phyloP scores from a whole-genome alignment of 2,113 vertebrate species.

The Zootoca vivipara region DNA sequence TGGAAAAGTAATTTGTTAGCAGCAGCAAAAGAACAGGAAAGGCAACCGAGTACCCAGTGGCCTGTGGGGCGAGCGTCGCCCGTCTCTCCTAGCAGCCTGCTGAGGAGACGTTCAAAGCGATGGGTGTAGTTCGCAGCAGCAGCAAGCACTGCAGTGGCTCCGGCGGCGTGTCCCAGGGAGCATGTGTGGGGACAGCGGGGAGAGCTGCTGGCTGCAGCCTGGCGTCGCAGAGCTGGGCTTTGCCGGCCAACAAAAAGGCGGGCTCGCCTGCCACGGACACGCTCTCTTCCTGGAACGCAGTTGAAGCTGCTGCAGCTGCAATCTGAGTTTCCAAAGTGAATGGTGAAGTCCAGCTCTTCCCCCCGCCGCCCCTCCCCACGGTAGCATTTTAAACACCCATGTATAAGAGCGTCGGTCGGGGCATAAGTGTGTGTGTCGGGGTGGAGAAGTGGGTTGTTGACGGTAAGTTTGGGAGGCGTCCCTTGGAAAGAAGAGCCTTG shows the following conservation, averaged over 20 bases:
- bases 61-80: conserved; percentile 3
- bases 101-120: background rate
- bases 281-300: background rate
- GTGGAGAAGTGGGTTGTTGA: background rate
- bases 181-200: background rate
- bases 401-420: background rate
- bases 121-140: background rate
- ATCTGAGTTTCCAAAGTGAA: background rate
- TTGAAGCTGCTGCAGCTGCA: background rate
- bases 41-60: no score
- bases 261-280: background rate
- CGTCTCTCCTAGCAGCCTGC: background rate
- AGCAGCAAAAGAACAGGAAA: background rate
- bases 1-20: background rate
- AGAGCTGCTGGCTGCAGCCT: background rate
- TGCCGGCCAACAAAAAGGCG: background rate
- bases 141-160: conserved; percentile 10
- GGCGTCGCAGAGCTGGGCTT: background rate
- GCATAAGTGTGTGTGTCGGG: background rate
- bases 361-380: background rate
- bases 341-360: background rate
- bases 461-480: background rate
- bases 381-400: background rate
- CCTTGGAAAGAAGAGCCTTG: background rate
- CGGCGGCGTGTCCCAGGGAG: background rate